Evolutionary conservation across 2,797 vertebrate species (phyloP), one percentile per base, ranked within the genome.

Genomic region (Rhinogobio ventralis): DNA sequence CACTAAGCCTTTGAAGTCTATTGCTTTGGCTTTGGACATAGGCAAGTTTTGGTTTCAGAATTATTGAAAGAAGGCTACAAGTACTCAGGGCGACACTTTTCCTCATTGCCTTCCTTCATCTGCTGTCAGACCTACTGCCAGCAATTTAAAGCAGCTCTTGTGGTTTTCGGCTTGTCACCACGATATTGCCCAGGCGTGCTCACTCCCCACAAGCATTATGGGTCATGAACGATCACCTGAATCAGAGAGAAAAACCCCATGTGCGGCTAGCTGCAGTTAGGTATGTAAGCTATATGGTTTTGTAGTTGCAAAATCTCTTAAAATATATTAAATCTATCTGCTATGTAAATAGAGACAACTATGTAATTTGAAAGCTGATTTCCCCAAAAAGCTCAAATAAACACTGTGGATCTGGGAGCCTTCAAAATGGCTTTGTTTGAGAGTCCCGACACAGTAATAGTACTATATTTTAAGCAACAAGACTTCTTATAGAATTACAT

Each of bases 111-210:
- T 76, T 49, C 57, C 75, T 84, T 79, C 69, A 82, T 88, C 77
- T 83, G 71, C 87, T 55, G 79, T 81, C 33, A 76, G 55, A 36
- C 60, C 19, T 64, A 77, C 81, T 85, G 79, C 68, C 80, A 86
- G 87, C 85, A 87, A 82, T 88, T 90, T 89, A 88, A 81, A 91
- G 84, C 69, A 90, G 87, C 77, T 74, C 83, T 87, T 92, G 91
- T 90, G 69, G 83, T 89, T 87, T 88, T 42, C 57, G 66, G 84
- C 91, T 91, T 93, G 92, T 93, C 92, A 93, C 80, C 62, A 78
- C 87, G 91, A 94, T 67, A 82, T 88, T 91, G 87, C 86, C 91
- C 91, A 94, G 94, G 83, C 89, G 30, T 68, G 68, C 66, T 64
- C 77, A 39, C 86, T 83, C 89, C 53, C 76, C 10, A 81, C 82